These are phyloP conservation scores for Pammene aurita DNA, from an alignment of 2,888 invertebrate species.

Conservation along the genomic window DNA sequence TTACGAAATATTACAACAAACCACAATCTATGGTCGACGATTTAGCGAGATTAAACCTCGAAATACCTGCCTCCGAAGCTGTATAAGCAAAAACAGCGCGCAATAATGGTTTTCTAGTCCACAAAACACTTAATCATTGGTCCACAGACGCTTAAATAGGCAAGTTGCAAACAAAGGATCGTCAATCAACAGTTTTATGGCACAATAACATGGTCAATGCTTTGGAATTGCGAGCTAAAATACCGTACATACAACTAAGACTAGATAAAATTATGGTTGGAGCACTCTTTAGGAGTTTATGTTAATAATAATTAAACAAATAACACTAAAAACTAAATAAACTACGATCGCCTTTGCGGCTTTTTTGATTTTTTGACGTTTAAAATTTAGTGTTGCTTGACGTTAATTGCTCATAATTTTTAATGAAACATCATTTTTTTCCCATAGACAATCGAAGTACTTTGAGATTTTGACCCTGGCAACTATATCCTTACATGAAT, in stretches of 20 bases:
- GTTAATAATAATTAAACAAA: conserved; percentile 71
- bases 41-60: conserved; percentile 14
- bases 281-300: conserved; percentile 59
- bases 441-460: conserved; percentile 38
- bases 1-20: conserved; percentile 38
- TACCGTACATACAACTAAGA: conserved; percentile 65
- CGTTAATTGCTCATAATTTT: conserved; percentile 77
- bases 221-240: conserved; percentile 62
- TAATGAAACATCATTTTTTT: conserved; percentile 51
- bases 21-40: conserved; percentile 34
- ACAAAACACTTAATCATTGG: conserved; percentile 41
- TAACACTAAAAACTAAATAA: conserved; percentile 77
- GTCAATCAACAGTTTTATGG: conserved; percentile 74
- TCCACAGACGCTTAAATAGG: conserved; percentile 54
- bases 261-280: conserved; percentile 73
- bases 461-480: conserved; percentile 17
- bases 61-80: conserved; percentile 31
- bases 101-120: conserved; percentile 37
- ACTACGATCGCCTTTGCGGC: conserved; percentile 73
- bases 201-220: conserved; percentile 70
- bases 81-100: conserved; percentile 31
- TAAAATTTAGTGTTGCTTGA: conserved; percentile 79
- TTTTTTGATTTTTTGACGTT: conserved; percentile 79
- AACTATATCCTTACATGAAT: background rate
- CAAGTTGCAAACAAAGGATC: conserved; percentile 72